Base-by-base conservation (phyloP, 1,140 invertebrate genomes). In the Telenomus remus region DNA sequence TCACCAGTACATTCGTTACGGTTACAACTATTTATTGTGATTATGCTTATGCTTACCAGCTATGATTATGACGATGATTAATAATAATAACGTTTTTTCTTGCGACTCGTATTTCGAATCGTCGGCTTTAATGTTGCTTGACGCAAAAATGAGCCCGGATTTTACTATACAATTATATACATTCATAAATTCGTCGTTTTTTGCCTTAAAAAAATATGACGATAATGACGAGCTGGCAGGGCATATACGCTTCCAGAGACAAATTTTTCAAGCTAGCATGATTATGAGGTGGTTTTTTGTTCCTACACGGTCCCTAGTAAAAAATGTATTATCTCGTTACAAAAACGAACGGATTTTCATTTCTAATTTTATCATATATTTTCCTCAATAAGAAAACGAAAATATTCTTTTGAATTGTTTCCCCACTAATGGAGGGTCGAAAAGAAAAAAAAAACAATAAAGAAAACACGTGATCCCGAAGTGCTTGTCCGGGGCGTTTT, bases 61-160 rank as follows among this genome's bases (percentile, higher is more conserved):
- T 78, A 78, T 78, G 76, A 74, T 78, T 78, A 78, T 78, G 76
- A 78, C 70, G 63, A 71, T 78, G 60, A 78, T 66, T 76, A 75
- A 61, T 49, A 35, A 65, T 61, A 65, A 70, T 60, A 27, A 63
- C 35, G 66, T 16, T 43, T 48, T 63, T 47, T 70, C 39, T 42
- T 47, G 14, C n/a, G 13, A 42, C 53, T 51, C 39, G 13, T 37
- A 37, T 56, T 37, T 35, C 46, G 46, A 46, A 46, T 46, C n/a
- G 5, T 49, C 55, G 19, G 11, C 37, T 39, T 27, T 27, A 6
- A 9, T 4, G 13, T 19, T 9, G 35, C 11, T 19, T 14, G 39
- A 9, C 15, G 70, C 16, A 47, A 33, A 48, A 42, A 47, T 1
- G 19, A 3, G 43, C 35, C 51, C 53, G 65, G 57, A 53, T 60